Percentiles rank a stretch among this genome's conserved stretches.
These are phyloP conservation scores for Tenebrosternarchus preto DNA, from an alignment of 2,113 vertebrate genomes.

Conservation along the genomic window DNA sequence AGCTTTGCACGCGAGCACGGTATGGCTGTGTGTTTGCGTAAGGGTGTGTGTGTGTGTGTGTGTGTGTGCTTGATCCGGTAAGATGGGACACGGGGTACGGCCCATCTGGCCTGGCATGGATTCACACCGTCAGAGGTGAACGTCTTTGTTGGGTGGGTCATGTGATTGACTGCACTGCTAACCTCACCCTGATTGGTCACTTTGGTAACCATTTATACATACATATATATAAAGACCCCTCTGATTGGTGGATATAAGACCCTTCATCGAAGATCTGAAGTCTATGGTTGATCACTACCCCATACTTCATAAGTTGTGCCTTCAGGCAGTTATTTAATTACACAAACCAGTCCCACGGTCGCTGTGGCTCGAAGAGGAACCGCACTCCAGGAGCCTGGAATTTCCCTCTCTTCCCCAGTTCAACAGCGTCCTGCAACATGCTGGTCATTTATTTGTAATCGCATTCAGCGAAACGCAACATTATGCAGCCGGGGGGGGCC, in stretches of 20 bases:
- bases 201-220: background rate
- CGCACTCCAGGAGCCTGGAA: slow-evolving; percentile 37
- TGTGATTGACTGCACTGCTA: background rate
- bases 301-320: background rate
- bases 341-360: background rate
- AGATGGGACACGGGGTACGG: background rate
- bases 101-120: background rate
- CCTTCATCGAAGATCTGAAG: no score
- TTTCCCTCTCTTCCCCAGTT: slow-evolving; percentile 29
- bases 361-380: slow-evolving; percentile 10
- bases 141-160: background rate
- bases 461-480: slow-evolving; percentile 13
- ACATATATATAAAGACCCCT: background rate
- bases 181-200: background rate
- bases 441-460: slow-evolving; percentile 38
- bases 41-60: slow-evolving; percentile 7
- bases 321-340: slow-evolving; percentile 16
- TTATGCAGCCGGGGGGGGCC: no score
- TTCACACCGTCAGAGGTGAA: background rate
- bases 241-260: no score
- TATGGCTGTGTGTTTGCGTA: background rate
- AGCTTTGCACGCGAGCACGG: background rate
- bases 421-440: slow-evolving; percentile 10
- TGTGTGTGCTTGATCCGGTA: background rate
- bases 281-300: background rate